phyloP scores from a whole-genome alignment of 2,113 vertebrate species.

The Phrynocephalus versicolor region DNA sequence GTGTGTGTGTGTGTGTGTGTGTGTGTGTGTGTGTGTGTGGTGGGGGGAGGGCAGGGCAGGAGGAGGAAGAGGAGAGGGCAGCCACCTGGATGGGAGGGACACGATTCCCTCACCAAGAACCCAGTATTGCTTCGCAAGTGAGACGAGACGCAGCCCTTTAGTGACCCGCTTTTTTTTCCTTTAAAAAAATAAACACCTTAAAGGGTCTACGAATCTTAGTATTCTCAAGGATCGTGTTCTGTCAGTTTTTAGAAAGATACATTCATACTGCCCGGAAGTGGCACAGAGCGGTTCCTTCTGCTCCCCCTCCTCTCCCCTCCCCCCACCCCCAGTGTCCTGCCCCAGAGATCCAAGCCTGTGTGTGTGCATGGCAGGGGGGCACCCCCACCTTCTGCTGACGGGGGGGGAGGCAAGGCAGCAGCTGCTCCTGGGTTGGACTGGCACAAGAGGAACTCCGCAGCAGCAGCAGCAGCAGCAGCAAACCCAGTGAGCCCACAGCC shows the following conservation, averaged over 20 bases:
- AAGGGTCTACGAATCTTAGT: slow-evolving; percentile 66
- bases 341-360: too few relatives aligned
- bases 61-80: slow-evolving; percentile 58
- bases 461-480: too few relatives aligned
- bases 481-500: too few relatives aligned
- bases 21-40: too few relatives aligned
- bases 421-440: too few relatives aligned
- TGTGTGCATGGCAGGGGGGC: too few relatives aligned
- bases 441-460: too few relatives aligned
- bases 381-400: too few relatives aligned
- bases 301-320: too few relatives aligned
- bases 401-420: too few relatives aligned
- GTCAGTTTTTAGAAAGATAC: slow-evolving; percentile 82
- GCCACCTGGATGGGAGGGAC: slow-evolving; percentile 64
- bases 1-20: too few relatives aligned
- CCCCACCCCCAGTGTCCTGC: too few relatives aligned
- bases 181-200: slow-evolving; percentile 56
- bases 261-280: slow-evolving; percentile 72
- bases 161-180: slow-evolving; percentile 81
- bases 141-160: slow-evolving; percentile 79
- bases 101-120: slow-evolving; percentile 75
- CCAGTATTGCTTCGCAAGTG: slow-evolving; percentile 82
- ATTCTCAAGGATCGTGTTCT: slow-evolving; percentile 62
- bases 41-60: slow-evolving; percentile 40
- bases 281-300: slow-evolving; percentile 3